These are phyloP conservation scores for Stercorarius parasiticus DNA, from an alignment of 2,113 vertebrate species.

Conservation along the genomic window DNA sequence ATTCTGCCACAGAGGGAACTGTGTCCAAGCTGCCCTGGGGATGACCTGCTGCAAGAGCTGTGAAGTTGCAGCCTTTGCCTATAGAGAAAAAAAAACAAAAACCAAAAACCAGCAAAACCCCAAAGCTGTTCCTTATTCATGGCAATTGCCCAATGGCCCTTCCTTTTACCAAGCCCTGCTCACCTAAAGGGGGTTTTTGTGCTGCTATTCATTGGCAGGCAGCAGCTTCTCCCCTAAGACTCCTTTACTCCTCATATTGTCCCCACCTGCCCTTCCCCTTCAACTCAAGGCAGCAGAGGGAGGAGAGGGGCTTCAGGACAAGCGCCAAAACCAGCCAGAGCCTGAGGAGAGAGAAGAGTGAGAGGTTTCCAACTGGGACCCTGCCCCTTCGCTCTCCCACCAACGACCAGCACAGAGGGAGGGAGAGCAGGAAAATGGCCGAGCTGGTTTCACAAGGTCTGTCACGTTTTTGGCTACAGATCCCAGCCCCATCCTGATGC, in stretches of 20 bases:
- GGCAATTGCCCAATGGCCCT: not conserved
- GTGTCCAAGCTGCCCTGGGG: not conserved
- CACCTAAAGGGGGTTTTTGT: not conserved
- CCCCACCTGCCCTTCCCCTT: not conserved
- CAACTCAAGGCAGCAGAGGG: not conserved
- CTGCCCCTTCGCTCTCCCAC: not conserved
- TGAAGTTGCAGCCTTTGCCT: not conserved
- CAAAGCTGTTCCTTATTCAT: not conserved
- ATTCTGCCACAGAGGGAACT: not conserved
- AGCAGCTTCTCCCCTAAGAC: not conserved
- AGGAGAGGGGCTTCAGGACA: not conserved
- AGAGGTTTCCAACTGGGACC: not conserved
- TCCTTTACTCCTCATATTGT: not conserved
- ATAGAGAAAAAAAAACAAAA: not conserved
- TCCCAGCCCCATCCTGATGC: not conserved
- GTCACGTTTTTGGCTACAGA: conserved; percentile 29
- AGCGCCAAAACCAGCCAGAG: not conserved
- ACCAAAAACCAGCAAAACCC: not conserved
- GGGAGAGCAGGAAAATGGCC: not conserved
- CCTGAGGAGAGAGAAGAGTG: not conserved
- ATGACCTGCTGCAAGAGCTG: not conserved
- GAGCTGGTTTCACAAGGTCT: not conserved
- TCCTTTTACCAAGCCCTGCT: not conserved
- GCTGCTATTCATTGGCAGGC: not conserved
- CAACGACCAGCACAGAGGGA: not conserved